phyloP scores from a whole-genome alignment of 2,113 vertebrate species.

The Lagopus leucura region DNA sequence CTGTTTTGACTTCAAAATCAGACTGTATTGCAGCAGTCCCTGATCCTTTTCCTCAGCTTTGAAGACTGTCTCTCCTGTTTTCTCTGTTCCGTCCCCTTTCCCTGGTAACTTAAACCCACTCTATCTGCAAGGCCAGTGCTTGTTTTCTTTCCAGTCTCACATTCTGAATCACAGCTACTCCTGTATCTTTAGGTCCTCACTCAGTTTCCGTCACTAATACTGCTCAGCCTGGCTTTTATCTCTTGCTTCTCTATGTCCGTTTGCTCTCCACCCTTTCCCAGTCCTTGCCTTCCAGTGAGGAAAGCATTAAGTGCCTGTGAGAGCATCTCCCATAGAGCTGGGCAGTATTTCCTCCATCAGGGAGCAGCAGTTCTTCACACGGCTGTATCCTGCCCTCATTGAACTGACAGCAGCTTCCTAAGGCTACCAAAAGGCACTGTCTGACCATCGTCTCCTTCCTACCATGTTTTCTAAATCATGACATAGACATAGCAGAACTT shows the following conservation, averaged over 20 bases:
- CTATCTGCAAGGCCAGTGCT: background rate
- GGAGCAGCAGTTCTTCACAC: background rate
- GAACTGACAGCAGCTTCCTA: background rate
- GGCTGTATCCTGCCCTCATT: background rate
- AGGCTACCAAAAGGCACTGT: background rate
- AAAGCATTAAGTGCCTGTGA: background rate
- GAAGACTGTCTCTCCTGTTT: background rate
- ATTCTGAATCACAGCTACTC: background rate
- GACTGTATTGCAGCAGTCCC: background rate
- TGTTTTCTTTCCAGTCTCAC: background rate
- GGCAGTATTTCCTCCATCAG: background rate
- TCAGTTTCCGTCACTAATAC: background rate
- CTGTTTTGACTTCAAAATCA: accelerated
- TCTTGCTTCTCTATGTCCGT: background rate
- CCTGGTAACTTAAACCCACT: background rate
- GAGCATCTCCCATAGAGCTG: background rate
- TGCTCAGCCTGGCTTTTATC: background rate
- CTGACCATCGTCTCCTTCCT: background rate
- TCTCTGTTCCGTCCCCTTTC: background rate
- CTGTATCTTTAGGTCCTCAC: background rate
- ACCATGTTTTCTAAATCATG: background rate
- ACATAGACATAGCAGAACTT: background rate
- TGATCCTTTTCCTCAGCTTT: background rate
- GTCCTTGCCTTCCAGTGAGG: background rate
- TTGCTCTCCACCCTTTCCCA: background rate